These are phyloP conservation scores for Calyptomena viridis DNA, from an alignment of 2,113 vertebrate genomes.

Conservation along the genomic window DNA sequence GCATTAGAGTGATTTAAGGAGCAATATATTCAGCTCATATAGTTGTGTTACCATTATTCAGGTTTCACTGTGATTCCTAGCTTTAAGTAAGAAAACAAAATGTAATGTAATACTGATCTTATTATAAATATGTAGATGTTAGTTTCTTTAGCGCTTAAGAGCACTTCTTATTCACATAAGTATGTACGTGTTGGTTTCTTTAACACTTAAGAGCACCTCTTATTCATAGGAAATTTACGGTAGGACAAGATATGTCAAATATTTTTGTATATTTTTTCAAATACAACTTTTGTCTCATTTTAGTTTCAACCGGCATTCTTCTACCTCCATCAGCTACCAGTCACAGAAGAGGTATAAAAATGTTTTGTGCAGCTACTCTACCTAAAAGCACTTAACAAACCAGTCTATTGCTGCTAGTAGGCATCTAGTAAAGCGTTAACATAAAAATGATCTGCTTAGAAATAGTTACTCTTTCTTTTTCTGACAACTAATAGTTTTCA, in stretches of 20 bases:
- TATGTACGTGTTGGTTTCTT: not conserved
- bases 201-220: not conserved
- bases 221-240: not conserved
- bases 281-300: conserved; percentile 60
- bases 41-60: not conserved
- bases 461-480: conserved; percentile 8
- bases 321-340: conserved; percentile 76
- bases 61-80: not conserved
- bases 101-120: not conserved
- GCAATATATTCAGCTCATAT: not conserved
- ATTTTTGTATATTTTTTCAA: not conserved
- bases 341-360: conserved; percentile 71
- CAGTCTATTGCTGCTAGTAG: conserved; percentile 35
- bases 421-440: conserved; percentile 43
- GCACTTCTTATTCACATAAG: not conserved
- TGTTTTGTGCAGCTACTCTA: conserved; percentile 38
- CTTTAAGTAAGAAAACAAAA: not conserved
- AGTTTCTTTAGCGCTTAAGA: not conserved
- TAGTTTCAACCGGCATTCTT: conserved; percentile 77
- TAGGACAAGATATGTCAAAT: not conserved
- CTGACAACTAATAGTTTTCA: conserved; percentile 53
- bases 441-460: not conserved
- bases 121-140: not conserved
- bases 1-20: not conserved
- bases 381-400: conserved; percentile 41